Evolutionary conservation across 2,888 invertebrate genomes (phyloP).

Genomic region (Megastigmus dorsalis): DNA sequence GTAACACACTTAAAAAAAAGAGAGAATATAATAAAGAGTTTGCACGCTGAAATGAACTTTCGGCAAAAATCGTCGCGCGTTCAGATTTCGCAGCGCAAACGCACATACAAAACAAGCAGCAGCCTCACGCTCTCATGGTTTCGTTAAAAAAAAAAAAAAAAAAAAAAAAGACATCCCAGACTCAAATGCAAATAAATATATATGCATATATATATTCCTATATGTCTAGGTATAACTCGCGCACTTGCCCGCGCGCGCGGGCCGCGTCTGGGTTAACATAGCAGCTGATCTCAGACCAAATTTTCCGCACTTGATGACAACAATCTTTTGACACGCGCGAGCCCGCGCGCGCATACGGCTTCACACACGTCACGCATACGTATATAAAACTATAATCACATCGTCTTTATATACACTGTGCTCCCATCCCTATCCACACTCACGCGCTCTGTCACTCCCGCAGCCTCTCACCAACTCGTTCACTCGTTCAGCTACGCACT

Average conservation of each 20-base stretch:
- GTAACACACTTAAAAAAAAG: neutral
- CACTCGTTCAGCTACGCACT: no score
- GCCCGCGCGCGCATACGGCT: neutral
- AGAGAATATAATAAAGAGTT: neutral
- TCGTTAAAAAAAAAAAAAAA: constrained; percentile 32
- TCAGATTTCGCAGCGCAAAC: constrained; percentile 9
- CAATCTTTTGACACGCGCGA: no score
- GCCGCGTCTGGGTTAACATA: neutral
- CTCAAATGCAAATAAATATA: constrained; percentile 68
- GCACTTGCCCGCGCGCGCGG: constrained; percentile 25
- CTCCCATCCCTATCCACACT: no score
- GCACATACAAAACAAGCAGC: constrained; percentile 36
- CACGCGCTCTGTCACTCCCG: no score
- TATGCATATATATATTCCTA: constrained; percentile 21
- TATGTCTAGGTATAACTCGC: constrained; percentile 20
- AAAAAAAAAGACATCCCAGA: constrained; percentile 40
- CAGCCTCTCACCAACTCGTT: no score
- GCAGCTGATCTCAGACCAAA: neutral
- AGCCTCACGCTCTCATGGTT: neutral
- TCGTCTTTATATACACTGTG: constrained; percentile 62
- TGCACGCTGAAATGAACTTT: constrained; percentile 3
- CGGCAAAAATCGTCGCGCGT: constrained; percentile 11
- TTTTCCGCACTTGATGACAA: constrained; percentile 22
- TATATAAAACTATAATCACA: constrained; percentile 57
- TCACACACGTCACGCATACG: constrained; percentile 27